phyloP scores from a whole-genome alignment of 2,797 vertebrate species.

The Peromyscus aztecus region DNA sequence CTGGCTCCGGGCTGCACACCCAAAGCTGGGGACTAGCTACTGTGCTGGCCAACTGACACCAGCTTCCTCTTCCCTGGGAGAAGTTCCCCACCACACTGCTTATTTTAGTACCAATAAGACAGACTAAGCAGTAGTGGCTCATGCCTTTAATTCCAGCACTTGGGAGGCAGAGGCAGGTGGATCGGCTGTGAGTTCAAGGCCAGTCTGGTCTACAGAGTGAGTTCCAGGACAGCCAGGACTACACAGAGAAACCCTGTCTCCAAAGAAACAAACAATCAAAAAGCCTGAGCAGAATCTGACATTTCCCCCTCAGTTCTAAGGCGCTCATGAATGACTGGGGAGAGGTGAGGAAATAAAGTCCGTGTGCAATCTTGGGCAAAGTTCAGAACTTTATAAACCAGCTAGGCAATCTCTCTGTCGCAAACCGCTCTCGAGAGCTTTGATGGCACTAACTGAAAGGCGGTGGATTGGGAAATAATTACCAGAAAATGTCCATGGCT shows the following conservation, averaged over 20 bases:
- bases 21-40: background rate
- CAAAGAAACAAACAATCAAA: background rate
- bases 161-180: background rate
- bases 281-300: background rate
- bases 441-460: constrained; percentile 54
- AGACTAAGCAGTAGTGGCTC: background rate
- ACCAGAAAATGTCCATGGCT: constrained; percentile 67
- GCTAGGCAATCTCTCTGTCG: constrained; percentile 69
- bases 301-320: background rate
- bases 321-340: background rate
- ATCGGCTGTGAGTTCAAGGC: background rate
- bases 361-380: constrained; percentile 76
- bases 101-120: background rate
- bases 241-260: background rate
- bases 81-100: background rate
- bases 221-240: background rate
- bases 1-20: background rate
- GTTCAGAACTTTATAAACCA: constrained; percentile 71
- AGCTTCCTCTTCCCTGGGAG: background rate
- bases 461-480: constrained; percentile 81
- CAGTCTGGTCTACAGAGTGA: background rate
- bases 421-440: constrained; percentile 78
- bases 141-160: background rate
- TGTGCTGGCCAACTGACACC: background rate
- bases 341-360: constrained; percentile 21